Base-by-base conservation (phyloP, 2,888 invertebrate genomes). In the Drosophila multiciliata region DNA sequence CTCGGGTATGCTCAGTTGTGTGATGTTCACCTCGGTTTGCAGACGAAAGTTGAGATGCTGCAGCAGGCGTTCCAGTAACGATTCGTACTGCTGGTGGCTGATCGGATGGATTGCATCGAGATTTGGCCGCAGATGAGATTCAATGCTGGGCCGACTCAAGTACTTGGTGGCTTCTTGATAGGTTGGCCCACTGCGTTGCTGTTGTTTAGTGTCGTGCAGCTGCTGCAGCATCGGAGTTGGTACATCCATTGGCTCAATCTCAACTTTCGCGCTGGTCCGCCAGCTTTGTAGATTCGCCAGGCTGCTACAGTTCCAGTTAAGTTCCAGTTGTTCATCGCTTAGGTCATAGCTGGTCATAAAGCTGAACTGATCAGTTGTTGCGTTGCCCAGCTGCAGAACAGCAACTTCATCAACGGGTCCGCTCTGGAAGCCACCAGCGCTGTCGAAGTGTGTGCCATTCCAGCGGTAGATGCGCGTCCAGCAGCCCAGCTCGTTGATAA, bases 1-100 rank as follows among this genome's bases (percentile, higher is more conserved):
- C 58, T 91, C 92, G 12, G 92, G 91, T 58, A 23, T 23, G 23
- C 23, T 23, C 2, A 23, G 23, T 23, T 23, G 23, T 23, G 23
- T 23, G 23, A 23, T 89, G 33, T 89, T 89, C 3, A 92, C 77
- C 69, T 92, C 91, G 5, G 91, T 74, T 50, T 84, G 82, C 33
- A 92, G 68, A 1, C 90, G 89, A 3, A 83, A 83, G 7, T 64
- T 76, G 2, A 92, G 74, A 33, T 90, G 89, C 4, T 83, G 65
- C 20, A 92, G 66, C 29, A 90, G 81, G 17, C 86, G 87, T 17
- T 67, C 66, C 0, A 83, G 62, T 4, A 81, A 53, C 3, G 71
- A 69, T 4, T 81, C 74, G 42, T 84, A 88, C 17, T 90, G 86
- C 1, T 76, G 80, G 45, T 76, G 84, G 6, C 45, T 66, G 3